Base-by-base conservation (phyloP, 2,797 vertebrate species). In the Coregonus ussuriensis region DNA sequence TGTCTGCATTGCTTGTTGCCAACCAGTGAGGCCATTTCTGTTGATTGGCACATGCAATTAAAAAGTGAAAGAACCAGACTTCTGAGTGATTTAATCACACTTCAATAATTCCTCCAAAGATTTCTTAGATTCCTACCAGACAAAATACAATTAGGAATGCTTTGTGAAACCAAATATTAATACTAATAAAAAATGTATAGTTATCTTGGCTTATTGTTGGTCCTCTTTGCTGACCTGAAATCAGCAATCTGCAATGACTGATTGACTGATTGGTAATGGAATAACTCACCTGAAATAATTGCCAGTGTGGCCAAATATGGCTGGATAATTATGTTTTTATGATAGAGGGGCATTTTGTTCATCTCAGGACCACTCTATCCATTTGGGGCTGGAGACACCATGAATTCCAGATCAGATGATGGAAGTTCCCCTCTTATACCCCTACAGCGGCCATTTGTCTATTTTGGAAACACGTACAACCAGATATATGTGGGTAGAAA, bases 401-500 rank as follows among this genome's bases (percentile, higher is more conserved):
- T 0, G 9, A 85, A 25, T 31, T 0, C 1, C 41, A 0, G 0
- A 11, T 0, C 0, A 33, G 88, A 90, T 63, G 91, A 93, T 84
- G 86, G 88, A 59, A 85, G 88, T 73, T 92, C 89, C 51, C 79
- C 87, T 3, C 0, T 0, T 5, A 91, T 92, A 69, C 0, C 0
- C 4, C 84, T 91, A 4, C 71, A 54, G 4, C 63, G 1, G 13
- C 1, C 74, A 1, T 92, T 93, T 75, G 1, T 16, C 6, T 93
- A 52, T 81, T 92, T 93, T 65, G 88, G 83, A 68, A 67, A 1
- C 0, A 0, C 47, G 0, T 77, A 89, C n/a, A 47, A 25, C 25
- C 77, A 81, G 21, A 81, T 90, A 53, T 89, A 85, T 74, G 92
- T 93, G 79, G 73, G 92, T 84, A 4, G 41, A 72, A 0, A 9